phyloP scores from a whole-genome alignment of 2,888 invertebrate species.

The Hydropsyche betteni region DNA sequence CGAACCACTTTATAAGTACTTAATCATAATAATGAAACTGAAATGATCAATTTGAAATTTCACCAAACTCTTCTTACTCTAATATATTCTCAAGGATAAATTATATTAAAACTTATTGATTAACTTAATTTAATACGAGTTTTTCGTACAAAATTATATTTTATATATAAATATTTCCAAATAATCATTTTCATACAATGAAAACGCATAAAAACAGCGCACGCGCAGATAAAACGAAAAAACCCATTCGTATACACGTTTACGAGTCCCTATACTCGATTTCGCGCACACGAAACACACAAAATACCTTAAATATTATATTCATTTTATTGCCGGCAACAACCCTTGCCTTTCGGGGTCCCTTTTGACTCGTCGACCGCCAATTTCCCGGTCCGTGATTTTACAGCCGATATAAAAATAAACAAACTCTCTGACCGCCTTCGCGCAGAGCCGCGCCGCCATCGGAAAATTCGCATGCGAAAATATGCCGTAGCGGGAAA shows the following conservation, averaged over 20 bases:
- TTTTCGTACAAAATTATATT: too few species aligned
- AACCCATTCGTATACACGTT: not conserved
- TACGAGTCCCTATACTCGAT: not conserved
- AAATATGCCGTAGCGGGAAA: too few species aligned
- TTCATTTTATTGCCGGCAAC: conserved; percentile 25
- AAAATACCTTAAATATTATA: conserved; percentile 21
- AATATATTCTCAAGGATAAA: too few species aligned
- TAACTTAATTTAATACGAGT: too few species aligned
- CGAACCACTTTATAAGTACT: too few species aligned
- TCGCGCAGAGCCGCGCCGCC: not conserved
- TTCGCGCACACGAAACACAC: too few species aligned
- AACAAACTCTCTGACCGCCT: conserved; percentile 5
- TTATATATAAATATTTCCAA: too few species aligned
- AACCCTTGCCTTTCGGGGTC: conserved; percentile 5
- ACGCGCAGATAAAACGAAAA: conserved; percentile 1
- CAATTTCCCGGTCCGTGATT: conserved; percentile 33
- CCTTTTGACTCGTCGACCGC: conserved; percentile 23
- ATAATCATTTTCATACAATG: not conserved
- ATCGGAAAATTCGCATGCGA: not conserved
- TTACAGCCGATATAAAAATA: conserved; percentile 31
- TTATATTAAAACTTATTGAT: too few species aligned
- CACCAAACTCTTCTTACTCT: too few species aligned
- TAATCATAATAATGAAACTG: too few species aligned
- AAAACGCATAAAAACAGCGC: not conserved
- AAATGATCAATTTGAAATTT: too few species aligned